A percentile compares a stretch with the other conserved stretches of the same genome.
Evolutionary conservation across 2,113 vertebrate species (phyloP).

Genomic region (Tetrax tetrax): DNA sequence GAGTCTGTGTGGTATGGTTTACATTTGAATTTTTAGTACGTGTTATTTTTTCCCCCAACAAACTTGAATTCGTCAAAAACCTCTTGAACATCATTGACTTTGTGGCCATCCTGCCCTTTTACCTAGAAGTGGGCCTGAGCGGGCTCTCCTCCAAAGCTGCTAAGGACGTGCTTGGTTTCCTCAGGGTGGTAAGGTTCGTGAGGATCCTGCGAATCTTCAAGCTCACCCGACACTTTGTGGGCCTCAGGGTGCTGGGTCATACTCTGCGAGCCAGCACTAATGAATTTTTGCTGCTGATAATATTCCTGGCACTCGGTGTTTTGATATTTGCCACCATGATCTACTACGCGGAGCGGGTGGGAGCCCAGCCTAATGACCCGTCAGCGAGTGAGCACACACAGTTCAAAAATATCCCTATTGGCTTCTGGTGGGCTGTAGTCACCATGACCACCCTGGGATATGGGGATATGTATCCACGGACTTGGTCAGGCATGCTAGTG

Average conservation of each 20-base stretch:
- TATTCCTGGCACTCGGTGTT: conserved; percentile 95
- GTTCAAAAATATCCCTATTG: conserved; percentile 98
- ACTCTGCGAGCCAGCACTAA: conserved; percentile 95
- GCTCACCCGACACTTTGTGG: conserved; percentile 96
- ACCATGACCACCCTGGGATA: conserved; percentile 99
- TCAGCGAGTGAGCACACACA: conserved; percentile 91
- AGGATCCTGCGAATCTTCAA: conserved; percentile 98
- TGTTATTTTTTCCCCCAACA: conserved; percentile 93
- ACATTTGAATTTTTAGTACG: conserved; percentile 97
- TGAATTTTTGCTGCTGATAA: conserved; percentile 96
- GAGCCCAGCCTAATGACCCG: conserved; percentile 91
- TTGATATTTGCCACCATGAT: conserved; percentile 99
- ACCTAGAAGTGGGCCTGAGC: conserved; percentile 94
- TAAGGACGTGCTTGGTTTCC: conserved; percentile 96
- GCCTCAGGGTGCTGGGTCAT: conserved; percentile 93
- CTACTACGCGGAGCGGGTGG: conserved; percentile 96
- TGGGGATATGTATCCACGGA: conserved; percentile 96
- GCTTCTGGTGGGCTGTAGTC: conserved; percentile 99
- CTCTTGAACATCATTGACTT: conserved; percentile 98
- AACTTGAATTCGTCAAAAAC: conserved; percentile 96
- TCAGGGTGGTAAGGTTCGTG: conserved; percentile 97
- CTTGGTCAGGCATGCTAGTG: conserved; percentile 98
- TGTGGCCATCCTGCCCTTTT: conserved; percentile 96
- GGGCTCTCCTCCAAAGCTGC: conserved; percentile 97
- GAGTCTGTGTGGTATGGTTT: conserved; percentile 97